Conservation (phyloP, 2,113 vertebrate species). For the Tachysurus fulvidraco region DNA sequence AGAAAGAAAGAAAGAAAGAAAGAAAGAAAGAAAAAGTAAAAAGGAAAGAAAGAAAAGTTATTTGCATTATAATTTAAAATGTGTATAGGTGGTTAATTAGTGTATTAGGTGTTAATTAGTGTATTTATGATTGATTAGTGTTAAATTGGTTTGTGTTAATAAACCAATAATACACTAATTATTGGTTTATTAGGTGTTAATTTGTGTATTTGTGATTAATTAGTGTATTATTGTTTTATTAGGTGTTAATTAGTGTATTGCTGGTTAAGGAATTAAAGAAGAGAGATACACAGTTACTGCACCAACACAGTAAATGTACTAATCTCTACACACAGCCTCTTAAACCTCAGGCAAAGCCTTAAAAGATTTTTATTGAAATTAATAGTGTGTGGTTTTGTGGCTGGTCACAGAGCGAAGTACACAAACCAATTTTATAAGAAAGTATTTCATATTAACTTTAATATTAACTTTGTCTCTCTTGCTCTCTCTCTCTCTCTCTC, state of each 20-base stretch:
- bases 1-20: not conserved
- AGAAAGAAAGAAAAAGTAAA: not conserved
- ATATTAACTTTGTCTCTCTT: not conserved
- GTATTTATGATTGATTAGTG: not conserved
- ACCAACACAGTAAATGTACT: not conserved
- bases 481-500: not conserved
- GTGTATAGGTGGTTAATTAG: not conserved
- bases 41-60: not conserved
- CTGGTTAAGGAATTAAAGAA: not conserved
- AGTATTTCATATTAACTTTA: not conserved
- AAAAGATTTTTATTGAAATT: not conserved
- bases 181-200: too few relatives aligned
- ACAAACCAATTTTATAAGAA: not conserved
- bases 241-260: not conserved
- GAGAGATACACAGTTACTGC: too few relatives aligned
- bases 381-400: not conserved
- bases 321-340: not conserved
- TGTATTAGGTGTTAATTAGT: not conserved
- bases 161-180: too few relatives aligned
- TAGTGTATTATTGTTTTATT: not conserved
- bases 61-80: not conserved
- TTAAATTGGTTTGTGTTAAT: too few relatives aligned
- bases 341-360: not conserved
- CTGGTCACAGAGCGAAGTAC: not conserved
- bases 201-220: not conserved